phyloP scores from a whole-genome alignment of 1,140 invertebrate genomes.

The Galendromus occidentalis region DNA sequence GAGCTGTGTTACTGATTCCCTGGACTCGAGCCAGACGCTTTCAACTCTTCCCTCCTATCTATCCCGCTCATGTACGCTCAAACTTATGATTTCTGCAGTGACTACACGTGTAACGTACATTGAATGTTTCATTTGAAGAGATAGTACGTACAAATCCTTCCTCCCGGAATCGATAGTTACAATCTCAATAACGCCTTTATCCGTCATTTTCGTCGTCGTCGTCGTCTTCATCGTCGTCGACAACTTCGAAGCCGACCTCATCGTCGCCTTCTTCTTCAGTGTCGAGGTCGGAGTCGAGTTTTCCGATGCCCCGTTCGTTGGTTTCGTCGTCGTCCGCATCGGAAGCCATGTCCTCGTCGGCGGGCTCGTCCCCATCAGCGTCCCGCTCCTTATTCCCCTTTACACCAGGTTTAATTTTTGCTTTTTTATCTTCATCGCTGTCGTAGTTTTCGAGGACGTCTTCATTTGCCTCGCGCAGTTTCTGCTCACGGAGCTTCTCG shows the following conservation, averaged over 20 bases:
- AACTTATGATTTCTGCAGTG: too few relatives aligned
- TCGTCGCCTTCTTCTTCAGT: constrained; percentile 2
- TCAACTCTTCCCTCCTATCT: too few relatives aligned
- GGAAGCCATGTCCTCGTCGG: too few relatives aligned
- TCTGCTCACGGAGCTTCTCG: not conserved
- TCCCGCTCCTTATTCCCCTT: not conserved
- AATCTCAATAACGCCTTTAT: too few relatives aligned
- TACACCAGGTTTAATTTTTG: not conserved
- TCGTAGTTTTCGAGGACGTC: not conserved
- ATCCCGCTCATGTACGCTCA: too few relatives aligned
- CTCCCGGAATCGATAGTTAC: too few relatives aligned
- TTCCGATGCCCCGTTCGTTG: not conserved
- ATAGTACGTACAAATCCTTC: too few relatives aligned
- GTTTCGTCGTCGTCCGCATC: too few relatives aligned
- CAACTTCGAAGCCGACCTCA: not conserved
- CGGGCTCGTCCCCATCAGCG: not conserved
- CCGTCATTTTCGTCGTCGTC: not conserved
- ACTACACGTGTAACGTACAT: too few relatives aligned
- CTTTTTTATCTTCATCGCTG: not conserved
- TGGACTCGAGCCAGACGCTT: too few relatives aligned
- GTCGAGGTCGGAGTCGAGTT: not conserved
- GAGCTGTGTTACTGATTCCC: too few relatives aligned
- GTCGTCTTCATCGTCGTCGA: not conserved
- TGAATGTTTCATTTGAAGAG: too few relatives aligned
- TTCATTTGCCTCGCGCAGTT: not conserved